Evolutionary conservation across 2,797 vertebrate species (phyloP), one percentile per base, ranked within the genome.

Genomic region (Chromobotia macracanthus): DNA sequence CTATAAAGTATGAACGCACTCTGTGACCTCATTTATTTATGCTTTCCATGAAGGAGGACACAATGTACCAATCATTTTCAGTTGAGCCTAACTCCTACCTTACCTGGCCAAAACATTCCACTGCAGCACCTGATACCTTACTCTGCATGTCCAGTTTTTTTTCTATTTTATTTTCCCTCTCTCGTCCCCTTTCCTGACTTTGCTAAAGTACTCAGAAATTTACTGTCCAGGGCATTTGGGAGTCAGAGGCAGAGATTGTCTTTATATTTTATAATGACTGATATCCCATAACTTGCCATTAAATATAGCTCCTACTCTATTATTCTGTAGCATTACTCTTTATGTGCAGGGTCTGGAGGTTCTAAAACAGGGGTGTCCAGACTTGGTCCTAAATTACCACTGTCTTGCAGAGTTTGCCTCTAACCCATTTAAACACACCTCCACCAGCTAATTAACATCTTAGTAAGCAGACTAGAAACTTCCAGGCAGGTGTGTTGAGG

Each of bases 161-260:
- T 44, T 44, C 10, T 2, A 10, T 44, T 44, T 44, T 44, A 44
- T 44, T 44, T 44, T 44, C 2, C 10, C 41, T 44, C 8, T 44
- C 2, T 44, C 41, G 9, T 38, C 8, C 16, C 50, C 44, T 18
- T 80, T n/a, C 35, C 35, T 9, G 16, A 56, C 21, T 12, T 79
- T 67, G 23, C 72, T 73, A 66, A 72, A 88, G 69, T 84, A 80
- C 86, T 87, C 87, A 83, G 86, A 85, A 86, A 84, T 90, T 89
- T 80, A 80, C 16, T 84, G 68, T 61, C 75, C 60, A 60, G 85
- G 28, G 76, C 55, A 35, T 63, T 50, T 61, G 41, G 12, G n/a
- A 28, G n/a, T 19, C 38, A 5, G 50, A n/a, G 5, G 15, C 9
- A 75, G 31, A 75, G 31, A 66, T 65, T 10, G 9, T 44, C 48